Percentiles rank a stretch among this genome's conserved stretches.
Conservation (phyloP, 2,797 vertebrate species). For the Poecilia gillii region DNA sequence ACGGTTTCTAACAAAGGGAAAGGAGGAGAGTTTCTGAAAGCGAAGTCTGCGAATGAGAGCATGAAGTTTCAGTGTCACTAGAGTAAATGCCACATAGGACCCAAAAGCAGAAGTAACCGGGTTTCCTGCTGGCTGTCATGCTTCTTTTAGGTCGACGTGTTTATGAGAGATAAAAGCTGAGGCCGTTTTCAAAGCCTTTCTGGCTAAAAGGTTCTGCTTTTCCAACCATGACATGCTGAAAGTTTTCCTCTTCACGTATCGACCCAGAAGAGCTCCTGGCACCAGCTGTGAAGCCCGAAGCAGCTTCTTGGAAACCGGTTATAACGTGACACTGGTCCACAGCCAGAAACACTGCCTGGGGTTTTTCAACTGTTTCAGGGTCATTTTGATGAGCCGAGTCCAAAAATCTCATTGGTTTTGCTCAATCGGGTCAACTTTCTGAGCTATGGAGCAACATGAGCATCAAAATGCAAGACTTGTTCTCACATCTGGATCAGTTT, state of each 20-base stretch:
- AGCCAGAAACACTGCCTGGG: too few relatives aligned
- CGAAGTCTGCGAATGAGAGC: neutral
- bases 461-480: too few relatives aligned
- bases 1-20: conserved; percentile 4
- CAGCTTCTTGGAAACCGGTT: neutral
- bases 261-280: neutral
- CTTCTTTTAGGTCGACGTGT: conserved; percentile 7
- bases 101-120: conserved; percentile 62
- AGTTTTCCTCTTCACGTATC: neutral
- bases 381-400: too few relatives aligned
- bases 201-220: neutral
- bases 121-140: conserved; percentile 31
- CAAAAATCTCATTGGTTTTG: too few relatives aligned
- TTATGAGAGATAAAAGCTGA: conserved; percentile 17
- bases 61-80: neutral
- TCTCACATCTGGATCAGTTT: too few relatives aligned
- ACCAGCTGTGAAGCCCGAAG: neutral
- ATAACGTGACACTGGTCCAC: neutral
- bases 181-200: neutral
- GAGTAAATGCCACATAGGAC: neutral
- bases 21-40: neutral
- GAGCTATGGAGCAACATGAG: too few relatives aligned
- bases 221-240: conserved; percentile 1
- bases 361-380: too few relatives aligned
- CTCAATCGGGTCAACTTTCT: too few relatives aligned